A percentile compares a stretch with the other conserved stretches of the same genome.
Conservation (phyloP, 2,797 vertebrate genomes). For the Gymnoscopelus microlampas region DNA sequence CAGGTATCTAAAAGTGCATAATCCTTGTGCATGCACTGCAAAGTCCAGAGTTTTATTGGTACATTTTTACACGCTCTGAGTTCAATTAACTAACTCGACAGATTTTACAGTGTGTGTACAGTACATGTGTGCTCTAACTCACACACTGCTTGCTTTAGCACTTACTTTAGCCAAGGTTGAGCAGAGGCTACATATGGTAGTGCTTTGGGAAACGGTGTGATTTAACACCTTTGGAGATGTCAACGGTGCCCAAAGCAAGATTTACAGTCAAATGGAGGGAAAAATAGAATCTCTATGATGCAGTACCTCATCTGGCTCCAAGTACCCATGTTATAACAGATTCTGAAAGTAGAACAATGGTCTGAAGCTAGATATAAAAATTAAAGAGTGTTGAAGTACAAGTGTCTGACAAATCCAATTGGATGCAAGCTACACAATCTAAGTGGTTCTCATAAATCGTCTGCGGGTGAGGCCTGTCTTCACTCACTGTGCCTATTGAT, state of each 20-base stretch:
- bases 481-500: neutral
- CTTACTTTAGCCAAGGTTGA: conserved; percentile 52
- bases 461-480: neutral
- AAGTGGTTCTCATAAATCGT: neutral
- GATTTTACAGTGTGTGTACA: neutral
- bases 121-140: conserved; percentile 14
- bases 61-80: too few species aligned
- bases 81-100: too few species aligned
- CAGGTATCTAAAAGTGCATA: too few species aligned
- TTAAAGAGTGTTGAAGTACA: too few species aligned
- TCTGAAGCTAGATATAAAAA: neutral
- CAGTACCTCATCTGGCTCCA: neutral
- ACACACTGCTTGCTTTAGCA: conserved; percentile 50
- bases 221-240: conserved; percentile 47
- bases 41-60: too few species aligned
- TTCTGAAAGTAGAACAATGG: neutral
- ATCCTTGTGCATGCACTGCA: too few species aligned
- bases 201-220: conserved; percentile 43
- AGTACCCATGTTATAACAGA: neutral
- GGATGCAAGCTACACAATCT: too few species aligned
- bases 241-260: conserved; percentile 25
- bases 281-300: conserved; percentile 17
- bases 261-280: conserved; percentile 41
- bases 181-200: conserved; percentile 54
- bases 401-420: too few species aligned